Conservation (phyloP, 30 jellyfish, hydroid and myxozoan genomes). For the Aurelia coerulea region DNA sequence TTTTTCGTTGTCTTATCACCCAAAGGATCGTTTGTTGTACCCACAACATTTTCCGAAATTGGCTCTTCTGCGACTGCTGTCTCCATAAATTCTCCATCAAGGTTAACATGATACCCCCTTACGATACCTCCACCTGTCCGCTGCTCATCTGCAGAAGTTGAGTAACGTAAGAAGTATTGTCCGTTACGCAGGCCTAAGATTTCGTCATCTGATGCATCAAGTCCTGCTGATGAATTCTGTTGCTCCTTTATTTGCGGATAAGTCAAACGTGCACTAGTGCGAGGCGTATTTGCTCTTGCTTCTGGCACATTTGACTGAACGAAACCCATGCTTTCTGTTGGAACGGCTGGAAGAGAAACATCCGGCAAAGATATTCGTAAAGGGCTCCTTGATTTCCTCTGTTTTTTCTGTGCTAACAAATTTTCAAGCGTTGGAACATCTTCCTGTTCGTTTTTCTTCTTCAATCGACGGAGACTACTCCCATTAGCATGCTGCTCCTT, state of each 20-base stretch:
- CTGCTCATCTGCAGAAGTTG: constrained; percentile 26
- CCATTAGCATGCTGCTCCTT: constrained; percentile 2
- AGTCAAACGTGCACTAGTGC: neutral
- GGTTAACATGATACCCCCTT: neutral
- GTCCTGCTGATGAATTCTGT: neutral
- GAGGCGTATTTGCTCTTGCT: constrained; percentile 56
- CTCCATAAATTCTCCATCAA: too few relatives aligned
- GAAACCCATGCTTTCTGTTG: neutral
- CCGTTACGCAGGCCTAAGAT: constrained; percentile 53
- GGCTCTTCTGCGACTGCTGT: too few relatives aligned
- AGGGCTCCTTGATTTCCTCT: neutral
- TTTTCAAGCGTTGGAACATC: neutral
- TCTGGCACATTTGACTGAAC: neutral
- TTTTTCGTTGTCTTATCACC: too few relatives aligned
- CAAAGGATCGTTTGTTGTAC: too few relatives aligned
- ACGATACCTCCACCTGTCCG: neutral
- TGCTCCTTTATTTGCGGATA: neutral
- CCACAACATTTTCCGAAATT: too few relatives aligned
- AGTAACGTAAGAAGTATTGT: constrained; percentile 53
- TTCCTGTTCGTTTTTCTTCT: neutral
- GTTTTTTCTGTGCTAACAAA: neutral
- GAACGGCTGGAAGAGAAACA: constrained; percentile 31
- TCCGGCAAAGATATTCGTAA: neutral
- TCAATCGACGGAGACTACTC: neutral
- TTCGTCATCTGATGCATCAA: constrained; percentile 52